Evolutionary conservation across 2,888 invertebrate genomes (phyloP).

Genomic region (Lacanobia oleracea): DNA sequence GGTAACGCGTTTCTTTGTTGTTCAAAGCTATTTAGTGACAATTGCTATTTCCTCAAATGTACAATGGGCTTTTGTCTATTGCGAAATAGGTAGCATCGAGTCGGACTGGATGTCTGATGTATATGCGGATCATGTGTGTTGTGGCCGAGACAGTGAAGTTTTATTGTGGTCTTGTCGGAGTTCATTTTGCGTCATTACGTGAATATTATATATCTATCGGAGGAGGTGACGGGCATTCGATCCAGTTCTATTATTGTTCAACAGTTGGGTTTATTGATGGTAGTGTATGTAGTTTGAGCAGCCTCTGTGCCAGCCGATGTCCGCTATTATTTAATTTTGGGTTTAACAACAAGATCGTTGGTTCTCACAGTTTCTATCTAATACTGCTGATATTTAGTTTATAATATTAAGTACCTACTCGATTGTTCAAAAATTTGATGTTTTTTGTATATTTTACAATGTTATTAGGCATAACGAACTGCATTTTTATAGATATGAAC

Average conservation of each 20-base stretch:
- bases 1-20: constrained; percentile 82
- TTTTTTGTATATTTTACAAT: neutral
- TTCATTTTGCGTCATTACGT: constrained; percentile 66
- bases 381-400: constrained; percentile 6
- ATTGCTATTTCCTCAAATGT: constrained; percentile 77
- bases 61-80: constrained; percentile 84
- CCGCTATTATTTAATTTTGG: constrained; percentile 71
- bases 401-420: neutral
- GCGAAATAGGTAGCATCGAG: constrained; percentile 66
- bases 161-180: constrained; percentile 60
- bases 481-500: neutral
- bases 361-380: constrained; percentile 24
- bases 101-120: constrained; percentile 57
- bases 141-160: constrained; percentile 66
- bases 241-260: constrained; percentile 68
- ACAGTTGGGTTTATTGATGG: constrained; percentile 70
- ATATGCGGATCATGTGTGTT: constrained; percentile 71
- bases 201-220: constrained; percentile 69
- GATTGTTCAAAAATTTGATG: neutral
- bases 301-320: constrained; percentile 61
- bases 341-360: constrained; percentile 68
- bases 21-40: constrained; percentile 78
- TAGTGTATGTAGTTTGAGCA: constrained; percentile 68
- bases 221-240: constrained; percentile 58
- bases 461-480: neutral